A percentile compares a stretch with the other conserved stretches of the same genome.
Evolutionary conservation across 2,797 vertebrate genomes (phyloP).

Genomic region (Sebastes steindachneri): DNA sequence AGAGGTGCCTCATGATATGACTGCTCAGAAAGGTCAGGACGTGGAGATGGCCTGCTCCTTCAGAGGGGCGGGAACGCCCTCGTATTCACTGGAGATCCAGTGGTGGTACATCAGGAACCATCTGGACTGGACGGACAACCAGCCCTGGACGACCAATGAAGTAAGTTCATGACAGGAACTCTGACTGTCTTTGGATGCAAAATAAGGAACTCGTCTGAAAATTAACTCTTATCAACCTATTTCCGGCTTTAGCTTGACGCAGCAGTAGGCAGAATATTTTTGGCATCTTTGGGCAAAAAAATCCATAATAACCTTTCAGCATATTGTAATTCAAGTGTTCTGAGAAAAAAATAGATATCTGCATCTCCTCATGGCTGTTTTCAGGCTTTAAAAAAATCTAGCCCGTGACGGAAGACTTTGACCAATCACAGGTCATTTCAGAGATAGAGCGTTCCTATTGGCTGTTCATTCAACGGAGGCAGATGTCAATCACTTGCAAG

Average conservation of each 20-base stretch:
- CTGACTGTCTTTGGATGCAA: not conserved
- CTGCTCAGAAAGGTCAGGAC: conserved; percentile 90
- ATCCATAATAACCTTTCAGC: too few relatives aligned
- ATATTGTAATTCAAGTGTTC: too few relatives aligned
- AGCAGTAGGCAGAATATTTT: too few relatives aligned
- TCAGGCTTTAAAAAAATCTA: too few relatives aligned
- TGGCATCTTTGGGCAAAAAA: too few relatives aligned
- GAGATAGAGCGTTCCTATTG: too few relatives aligned
- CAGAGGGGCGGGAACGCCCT: conserved; percentile 91
- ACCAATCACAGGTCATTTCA: too few relatives aligned
- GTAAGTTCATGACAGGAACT: conserved; percentile 63
- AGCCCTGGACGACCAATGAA: conserved; percentile 89
- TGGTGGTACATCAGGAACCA: conserved; percentile 97
- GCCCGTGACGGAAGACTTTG: too few relatives aligned
- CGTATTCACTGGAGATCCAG: conserved; percentile 96
- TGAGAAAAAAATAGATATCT: too few relatives aligned
- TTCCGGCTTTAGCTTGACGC: not conserved
- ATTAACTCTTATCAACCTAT: not conserved
- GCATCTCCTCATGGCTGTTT: too few relatives aligned
- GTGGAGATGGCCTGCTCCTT: conserved; percentile 99
- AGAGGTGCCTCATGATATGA: conserved; percentile 94
- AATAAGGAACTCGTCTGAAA: not conserved
- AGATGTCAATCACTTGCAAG: too few relatives aligned
- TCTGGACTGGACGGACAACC: conserved; percentile 90
- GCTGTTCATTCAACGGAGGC: too few relatives aligned